A percentile compares a stretch with the other conserved stretches of the same genome.
Evolutionary conservation across 2,113 vertebrate genomes (phyloP).

Genomic region (Alethe diademata): DNA sequence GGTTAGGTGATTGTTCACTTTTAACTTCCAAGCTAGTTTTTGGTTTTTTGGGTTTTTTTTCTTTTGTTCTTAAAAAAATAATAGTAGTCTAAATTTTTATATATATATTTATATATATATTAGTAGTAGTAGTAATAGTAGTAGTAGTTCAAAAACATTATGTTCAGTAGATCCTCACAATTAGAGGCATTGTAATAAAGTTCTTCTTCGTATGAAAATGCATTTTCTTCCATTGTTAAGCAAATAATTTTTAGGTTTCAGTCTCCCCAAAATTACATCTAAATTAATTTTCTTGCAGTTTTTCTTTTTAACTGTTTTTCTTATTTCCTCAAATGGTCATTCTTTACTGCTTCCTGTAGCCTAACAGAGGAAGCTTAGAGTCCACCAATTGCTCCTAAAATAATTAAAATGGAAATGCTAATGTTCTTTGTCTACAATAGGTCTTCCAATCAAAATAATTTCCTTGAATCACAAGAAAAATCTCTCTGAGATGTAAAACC

Average conservation of each 20-base stretch:
- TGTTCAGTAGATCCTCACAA: background rate
- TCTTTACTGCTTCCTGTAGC: background rate
- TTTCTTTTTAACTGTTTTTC: background rate
- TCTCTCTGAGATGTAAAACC: background rate
- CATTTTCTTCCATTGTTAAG: background rate
- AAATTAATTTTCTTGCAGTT: background rate
- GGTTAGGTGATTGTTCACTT: background rate
- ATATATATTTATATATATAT: too few species aligned
- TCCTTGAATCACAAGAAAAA: background rate
- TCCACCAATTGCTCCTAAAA: background rate
- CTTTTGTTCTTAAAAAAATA: too few species aligned
- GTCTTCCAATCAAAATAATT: background rate
- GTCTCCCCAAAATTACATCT: background rate
- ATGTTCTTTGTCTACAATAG: background rate
- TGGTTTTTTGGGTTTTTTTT: background rate
- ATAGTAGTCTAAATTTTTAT: too few species aligned
- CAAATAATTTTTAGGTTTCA: background rate
- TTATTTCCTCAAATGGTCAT: background rate
- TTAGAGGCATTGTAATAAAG: background rate
- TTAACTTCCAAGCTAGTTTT: background rate
- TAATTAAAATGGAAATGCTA: background rate
- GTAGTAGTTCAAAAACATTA: background rate
- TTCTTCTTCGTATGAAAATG: background rate
- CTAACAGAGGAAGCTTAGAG: background rate
- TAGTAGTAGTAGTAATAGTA: too few species aligned